Conservation (phyloP, 92 coral and sea anemone genomes). For the Palythoa grandis region DNA sequence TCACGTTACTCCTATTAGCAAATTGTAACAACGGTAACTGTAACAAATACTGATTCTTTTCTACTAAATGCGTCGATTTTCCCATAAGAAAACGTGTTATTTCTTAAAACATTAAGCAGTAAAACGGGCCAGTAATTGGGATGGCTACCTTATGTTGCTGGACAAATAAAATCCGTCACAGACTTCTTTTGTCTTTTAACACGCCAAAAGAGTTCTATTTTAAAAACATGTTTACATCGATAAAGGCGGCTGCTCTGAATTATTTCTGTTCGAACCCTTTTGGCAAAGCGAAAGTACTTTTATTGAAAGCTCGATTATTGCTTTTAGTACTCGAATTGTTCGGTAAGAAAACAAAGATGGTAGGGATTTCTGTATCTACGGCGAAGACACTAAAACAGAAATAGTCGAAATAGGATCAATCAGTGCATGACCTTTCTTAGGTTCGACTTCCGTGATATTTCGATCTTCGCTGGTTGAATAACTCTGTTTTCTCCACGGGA, state of each 20-base stretch:
- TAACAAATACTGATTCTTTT: no score
- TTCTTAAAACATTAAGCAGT: not conserved
- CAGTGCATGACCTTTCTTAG: not conserved
- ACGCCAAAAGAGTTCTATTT: conserved; percentile 7
- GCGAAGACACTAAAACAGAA: not conserved
- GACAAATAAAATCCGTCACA: not conserved
- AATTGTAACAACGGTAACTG: no score
- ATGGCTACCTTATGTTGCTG: conserved; percentile 12
- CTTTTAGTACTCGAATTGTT: not conserved
- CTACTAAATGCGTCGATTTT: no score
- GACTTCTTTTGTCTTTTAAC: conserved; percentile 27
- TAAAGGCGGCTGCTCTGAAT: not conserved
- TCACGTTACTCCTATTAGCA: no score
- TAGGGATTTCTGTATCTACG: not conserved
- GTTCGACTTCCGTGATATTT: not conserved
- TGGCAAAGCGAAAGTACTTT: not conserved
- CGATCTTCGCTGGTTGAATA: not conserved
- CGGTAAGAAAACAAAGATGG: not conserved
- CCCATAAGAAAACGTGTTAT: not conserved
- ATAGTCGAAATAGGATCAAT: not conserved
- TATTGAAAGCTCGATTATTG: not conserved
- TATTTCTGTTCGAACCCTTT: not conserved
- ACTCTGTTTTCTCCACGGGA: conserved; percentile 2
- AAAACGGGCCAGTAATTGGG: not conserved
- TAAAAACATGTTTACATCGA: not conserved